phyloP scores from a whole-genome alignment of 2,797 vertebrate genomes.

The Parauchenoglanis punctatus region DNA sequence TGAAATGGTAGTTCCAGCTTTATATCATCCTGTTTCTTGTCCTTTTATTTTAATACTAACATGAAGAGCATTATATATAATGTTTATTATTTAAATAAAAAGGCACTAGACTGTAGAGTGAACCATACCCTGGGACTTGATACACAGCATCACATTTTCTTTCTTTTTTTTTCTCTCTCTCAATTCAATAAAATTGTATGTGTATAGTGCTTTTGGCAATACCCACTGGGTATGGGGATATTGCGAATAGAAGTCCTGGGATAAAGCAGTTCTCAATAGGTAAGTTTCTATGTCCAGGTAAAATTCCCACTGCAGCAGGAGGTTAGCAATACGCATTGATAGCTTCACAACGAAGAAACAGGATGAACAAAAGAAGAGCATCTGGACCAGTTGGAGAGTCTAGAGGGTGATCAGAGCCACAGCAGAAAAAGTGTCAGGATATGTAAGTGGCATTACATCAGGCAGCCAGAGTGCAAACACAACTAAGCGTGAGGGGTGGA shows the following conservation, averaged over 20 bases:
- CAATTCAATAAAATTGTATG: not conserved
- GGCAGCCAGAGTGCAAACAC: not conserved
- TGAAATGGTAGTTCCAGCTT: constrained; percentile 10
- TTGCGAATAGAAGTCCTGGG: not conserved
- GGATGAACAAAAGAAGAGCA: not conserved
- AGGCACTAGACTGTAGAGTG: not conserved
- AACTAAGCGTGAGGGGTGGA: not conserved
- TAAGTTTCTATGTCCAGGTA: not conserved
- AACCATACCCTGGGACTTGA: not conserved
- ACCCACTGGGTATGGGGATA: not conserved
- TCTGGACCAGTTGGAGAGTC: not conserved
- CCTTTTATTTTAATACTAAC: constrained; percentile 2
- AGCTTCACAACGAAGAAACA: not conserved
- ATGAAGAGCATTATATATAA: not conserved
- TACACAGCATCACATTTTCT: not conserved
- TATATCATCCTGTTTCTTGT: not conserved
- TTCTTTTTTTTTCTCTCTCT: not conserved
- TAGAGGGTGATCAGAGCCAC: not conserved
- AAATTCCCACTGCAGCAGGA: not conserved
- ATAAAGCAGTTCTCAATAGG: not conserved
- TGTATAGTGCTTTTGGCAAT: not conserved
- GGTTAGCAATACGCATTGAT: not conserved
- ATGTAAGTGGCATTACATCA: not conserved
- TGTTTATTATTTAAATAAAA: constrained; percentile 27
- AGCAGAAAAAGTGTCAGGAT: not conserved